Conservation (phyloP, 2,113 vertebrate genomes). For the Pygoscelis adeliae region DNA sequence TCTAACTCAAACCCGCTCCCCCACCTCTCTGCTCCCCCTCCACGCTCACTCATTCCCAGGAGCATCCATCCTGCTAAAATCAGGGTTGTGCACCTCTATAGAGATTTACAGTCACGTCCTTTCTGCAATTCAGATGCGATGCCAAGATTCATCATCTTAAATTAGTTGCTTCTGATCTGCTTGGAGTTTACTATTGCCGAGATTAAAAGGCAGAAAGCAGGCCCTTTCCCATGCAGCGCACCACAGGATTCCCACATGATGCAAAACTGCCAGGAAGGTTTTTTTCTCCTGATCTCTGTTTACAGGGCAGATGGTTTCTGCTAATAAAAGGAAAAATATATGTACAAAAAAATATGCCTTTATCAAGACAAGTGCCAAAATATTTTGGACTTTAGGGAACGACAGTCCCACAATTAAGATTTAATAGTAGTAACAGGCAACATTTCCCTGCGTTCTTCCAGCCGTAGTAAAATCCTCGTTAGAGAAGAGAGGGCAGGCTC, state of each 20-base stretch:
- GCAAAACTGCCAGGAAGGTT: conserved; percentile 27
- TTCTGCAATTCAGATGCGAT: neutral
- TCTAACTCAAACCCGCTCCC: rapidly evolving
- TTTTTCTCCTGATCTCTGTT: conserved; percentile 41
- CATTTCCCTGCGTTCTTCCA: neutral
- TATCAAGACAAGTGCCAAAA: conserved; percentile 51
- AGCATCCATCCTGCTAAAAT: neutral
- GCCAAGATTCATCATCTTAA: conserved; percentile 37
- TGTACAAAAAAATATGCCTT: conserved; percentile 8
- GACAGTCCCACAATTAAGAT: neutral
- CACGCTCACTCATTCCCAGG: neutral
- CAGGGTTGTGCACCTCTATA: neutral
- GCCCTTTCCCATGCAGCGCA: conserved; percentile 13
- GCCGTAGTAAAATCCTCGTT: neutral
- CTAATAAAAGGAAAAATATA: conserved; percentile 9
- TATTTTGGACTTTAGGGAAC: conserved; percentile 37
- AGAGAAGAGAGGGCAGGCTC: neutral
- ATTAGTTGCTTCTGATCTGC: conserved; percentile 17
- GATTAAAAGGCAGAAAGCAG: conserved; percentile 7
- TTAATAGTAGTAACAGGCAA: neutral
- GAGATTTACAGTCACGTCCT: neutral
- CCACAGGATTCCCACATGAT: conserved; percentile 20
- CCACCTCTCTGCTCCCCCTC: neutral
- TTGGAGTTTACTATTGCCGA: neutral
- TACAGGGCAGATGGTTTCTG: conserved; percentile 62